Base-by-base conservation (phyloP, 2,888 invertebrate species). In the Anarsia innoxiella region DNA sequence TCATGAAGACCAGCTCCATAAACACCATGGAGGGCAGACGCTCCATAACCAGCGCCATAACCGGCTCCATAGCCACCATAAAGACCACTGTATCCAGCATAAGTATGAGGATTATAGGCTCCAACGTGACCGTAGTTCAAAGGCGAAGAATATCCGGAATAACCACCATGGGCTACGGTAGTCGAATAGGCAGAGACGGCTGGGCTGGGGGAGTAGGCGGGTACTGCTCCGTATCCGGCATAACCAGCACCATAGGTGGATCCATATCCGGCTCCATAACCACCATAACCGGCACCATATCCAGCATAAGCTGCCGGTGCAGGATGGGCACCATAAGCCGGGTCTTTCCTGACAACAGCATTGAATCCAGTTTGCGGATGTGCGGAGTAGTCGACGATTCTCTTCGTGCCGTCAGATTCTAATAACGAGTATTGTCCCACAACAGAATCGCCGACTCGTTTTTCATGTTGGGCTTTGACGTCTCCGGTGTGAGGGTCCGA, bases 401-500 rank as follows among this genome's bases (percentile, higher is more conserved):
- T 75, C 40, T 75, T 75, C 23, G 76, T 78, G 40, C 86, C 86
- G 51, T 86, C 86, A 23, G 86, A 65, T 30, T 86, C 86, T 9
- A 70, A 49, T 11, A 86, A 66, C 8, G 85, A 84, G 63, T 86
- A 86, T 44, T 80, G 76, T 11, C 86, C 85, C 30, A 75, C 74
- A 8, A 86, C 86, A 35, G 65, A 71, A 57, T 80, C 76, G n/a
- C 86, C 86, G 32, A 68, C 68, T 14, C 86, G 73, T 40, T 67
- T 69, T 54, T 86, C 87, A 25, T 68, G 66, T 53, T 86, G 86
- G 58, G 66, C 77, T 50, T 86, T 86, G 33, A 71, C 66, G 51
- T 87, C 87, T 2, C 86, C 86, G 28, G 86, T 87, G 51, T 78
- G 52, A 12, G 77, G 74, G 53, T 87, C 87, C 36, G 83, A 70